Percentiles rank a stretch among this genome's conserved stretches.
Evolutionary conservation across 2,113 vertebrate species (phyloP).

Genomic region (Sclerurus mexicanus): DNA sequence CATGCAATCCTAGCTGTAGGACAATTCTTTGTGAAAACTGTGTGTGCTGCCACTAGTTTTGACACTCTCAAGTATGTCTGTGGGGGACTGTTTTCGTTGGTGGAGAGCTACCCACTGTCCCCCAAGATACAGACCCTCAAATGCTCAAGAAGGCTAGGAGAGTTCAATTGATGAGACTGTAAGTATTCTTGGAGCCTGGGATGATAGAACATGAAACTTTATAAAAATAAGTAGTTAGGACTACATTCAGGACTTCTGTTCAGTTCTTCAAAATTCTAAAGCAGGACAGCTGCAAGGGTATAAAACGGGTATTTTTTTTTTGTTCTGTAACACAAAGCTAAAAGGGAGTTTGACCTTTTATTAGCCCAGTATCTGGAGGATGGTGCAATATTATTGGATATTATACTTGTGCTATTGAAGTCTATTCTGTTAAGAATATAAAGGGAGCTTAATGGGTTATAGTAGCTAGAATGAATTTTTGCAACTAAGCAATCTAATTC

Average conservation of each 20-base stretch:
- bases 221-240: not conserved
- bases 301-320: not conserved
- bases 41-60: fast-evolving
- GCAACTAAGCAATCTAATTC: not conserved
- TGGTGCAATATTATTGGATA: not conserved
- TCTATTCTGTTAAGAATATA: not conserved
- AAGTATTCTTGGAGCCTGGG: not conserved
- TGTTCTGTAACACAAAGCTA: not conserved
- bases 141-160: not conserved
- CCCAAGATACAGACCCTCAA: not conserved
- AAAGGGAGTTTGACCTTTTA: not conserved
- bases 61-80: not conserved
- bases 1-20: not conserved
- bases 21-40: not conserved
- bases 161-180: not conserved
- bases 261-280: not conserved
- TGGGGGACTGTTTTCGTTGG: not conserved
- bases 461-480: not conserved
- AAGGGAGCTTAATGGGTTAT: not conserved
- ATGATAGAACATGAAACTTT: not conserved
- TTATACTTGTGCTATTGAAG: not conserved
- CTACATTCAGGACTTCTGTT: not conserved
- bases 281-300: not conserved
- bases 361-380: not conserved
- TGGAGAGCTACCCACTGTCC: not conserved